Evolutionary conservation across 2,888 invertebrate species (phyloP).

Genomic region (Euzetes globulus): DNA sequence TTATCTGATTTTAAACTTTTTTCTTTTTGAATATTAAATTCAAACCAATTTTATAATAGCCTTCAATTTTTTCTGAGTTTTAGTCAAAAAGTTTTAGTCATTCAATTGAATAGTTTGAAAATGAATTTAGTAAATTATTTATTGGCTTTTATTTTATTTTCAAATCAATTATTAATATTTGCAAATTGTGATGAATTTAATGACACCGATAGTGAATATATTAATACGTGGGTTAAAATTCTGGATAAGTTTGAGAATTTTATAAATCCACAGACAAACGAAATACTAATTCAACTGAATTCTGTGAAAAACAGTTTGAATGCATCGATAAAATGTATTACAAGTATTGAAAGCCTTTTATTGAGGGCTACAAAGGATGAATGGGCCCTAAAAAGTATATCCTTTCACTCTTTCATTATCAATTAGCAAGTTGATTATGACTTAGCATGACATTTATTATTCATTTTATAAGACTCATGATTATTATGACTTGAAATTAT

Average conservation of each 20-base stretch:
- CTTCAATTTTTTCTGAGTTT: too few relatives aligned
- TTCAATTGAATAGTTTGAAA: neutral
- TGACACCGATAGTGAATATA: neutral
- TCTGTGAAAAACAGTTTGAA: neutral
- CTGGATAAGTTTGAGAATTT: slow-evolving; percentile 11
- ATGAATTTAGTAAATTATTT: neutral
- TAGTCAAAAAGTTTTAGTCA: too few relatives aligned
- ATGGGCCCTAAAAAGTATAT: slow-evolving; percentile 31
- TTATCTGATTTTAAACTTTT: too few relatives aligned
- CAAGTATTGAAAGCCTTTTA: slow-evolving; percentile 27
- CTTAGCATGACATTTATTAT: neutral
- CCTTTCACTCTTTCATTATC: too few relatives aligned
- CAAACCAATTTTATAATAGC: too few relatives aligned
- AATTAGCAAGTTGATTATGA: too few relatives aligned
- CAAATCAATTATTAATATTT: neutral
- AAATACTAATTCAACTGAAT: neutral
- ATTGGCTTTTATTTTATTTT: neutral
- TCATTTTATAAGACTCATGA: neutral
- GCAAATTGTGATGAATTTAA: neutral
- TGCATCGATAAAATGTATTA: slow-evolving; percentile 4
- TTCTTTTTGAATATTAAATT: too few relatives aligned
- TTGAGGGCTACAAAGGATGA: slow-evolving; percentile 15
- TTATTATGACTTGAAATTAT: neutral
- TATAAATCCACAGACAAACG: neutral
- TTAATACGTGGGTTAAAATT: neutral